Evolutionary conservation across 1,140 invertebrate species (phyloP).

Genomic region (Galendromus occidentalis): DNA sequence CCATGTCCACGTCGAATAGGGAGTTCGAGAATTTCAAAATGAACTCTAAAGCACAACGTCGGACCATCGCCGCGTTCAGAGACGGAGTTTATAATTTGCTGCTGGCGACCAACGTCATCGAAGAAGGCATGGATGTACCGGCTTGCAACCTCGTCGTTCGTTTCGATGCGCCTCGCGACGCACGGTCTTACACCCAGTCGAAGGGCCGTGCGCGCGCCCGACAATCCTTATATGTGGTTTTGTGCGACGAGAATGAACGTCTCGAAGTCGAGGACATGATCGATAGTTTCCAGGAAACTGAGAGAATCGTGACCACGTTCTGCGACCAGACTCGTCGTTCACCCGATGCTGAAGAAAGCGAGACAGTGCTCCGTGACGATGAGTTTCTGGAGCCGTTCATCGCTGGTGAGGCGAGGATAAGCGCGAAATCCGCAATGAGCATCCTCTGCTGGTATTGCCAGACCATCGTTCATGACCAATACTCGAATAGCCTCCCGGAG

Average conservation of each 20-base stretch:
- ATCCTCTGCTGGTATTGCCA: not conserved
- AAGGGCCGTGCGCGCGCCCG: constrained; percentile 43
- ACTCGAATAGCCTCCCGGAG: not conserved
- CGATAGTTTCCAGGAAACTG: not conserved
- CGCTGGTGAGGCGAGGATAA: not conserved
- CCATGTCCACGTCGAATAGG: not conserved
- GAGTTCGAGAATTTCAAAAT: not conserved
- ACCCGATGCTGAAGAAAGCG: not conserved
- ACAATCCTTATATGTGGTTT: constrained; percentile 44
- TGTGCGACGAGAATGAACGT: constrained; percentile 32
- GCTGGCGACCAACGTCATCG: constrained; percentile 53
- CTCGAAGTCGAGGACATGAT: not conserved
- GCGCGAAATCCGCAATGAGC: not conserved
- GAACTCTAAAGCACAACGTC: constrained; percentile 27
- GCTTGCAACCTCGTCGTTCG: constrained; percentile 52
- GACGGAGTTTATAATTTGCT: constrained; percentile 80
- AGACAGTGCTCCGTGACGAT: not conserved
- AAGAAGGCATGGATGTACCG: constrained; percentile 62
- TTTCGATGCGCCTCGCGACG: constrained; percentile 44
- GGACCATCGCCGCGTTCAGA: constrained; percentile 53
- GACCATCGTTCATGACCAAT: not conserved
- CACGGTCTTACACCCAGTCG: constrained; percentile 48
- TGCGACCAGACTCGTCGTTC: not conserved
- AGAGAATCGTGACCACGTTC: not conserved
- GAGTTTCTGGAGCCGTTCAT: not conserved